phyloP scores from a whole-genome alignment of 2,888 invertebrate genomes.

The Melolontha melolontha region DNA sequence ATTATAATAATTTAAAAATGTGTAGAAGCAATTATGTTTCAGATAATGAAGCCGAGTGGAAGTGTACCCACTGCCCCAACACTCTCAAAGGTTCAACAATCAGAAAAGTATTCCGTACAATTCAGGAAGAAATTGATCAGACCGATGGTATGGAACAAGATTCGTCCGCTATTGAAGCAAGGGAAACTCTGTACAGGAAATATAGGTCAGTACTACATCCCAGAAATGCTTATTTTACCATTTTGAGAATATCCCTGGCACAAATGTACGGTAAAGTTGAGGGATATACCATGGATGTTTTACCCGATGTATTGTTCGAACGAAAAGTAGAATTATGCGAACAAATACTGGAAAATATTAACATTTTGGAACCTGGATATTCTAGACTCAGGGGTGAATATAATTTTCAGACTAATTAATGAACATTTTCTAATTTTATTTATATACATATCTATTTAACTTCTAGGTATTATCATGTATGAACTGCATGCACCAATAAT shows the following conservation, averaged over 20 bases:
- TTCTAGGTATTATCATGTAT: conserved; percentile 79
- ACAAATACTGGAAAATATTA: conserved; percentile 75
- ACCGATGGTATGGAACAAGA: conserved; percentile 71
- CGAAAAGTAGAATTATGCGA: conserved; percentile 81
- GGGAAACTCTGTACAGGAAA: conserved; percentile 68
- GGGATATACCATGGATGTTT: conserved; percentile 77
- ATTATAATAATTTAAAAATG: no score
- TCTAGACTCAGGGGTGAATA: conserved; percentile 78
- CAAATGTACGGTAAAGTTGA: conserved; percentile 84
- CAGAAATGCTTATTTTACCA: conserved; percentile 77
- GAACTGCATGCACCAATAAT: conserved; percentile 85
- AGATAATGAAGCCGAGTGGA: conserved; percentile 74
- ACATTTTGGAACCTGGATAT: conserved; percentile 82
- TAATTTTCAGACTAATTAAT: conserved; percentile 3
- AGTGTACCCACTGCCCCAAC: conserved; percentile 77
- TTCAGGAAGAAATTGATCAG: conserved; percentile 76
- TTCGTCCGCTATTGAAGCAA: conserved; percentile 72
- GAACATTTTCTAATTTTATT: background rate
- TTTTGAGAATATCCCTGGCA: conserved; percentile 76
- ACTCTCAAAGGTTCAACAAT: conserved; percentile 73
- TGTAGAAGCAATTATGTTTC: conserved; percentile 29
- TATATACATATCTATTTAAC: conserved; percentile 24
- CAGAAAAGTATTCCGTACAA: conserved; percentile 71
- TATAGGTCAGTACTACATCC: conserved; percentile 76
- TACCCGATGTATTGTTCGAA: conserved; percentile 79